Conservation (phyloP, 2,888 invertebrate species). For the Stenoptilia bipunctidactyla region DNA sequence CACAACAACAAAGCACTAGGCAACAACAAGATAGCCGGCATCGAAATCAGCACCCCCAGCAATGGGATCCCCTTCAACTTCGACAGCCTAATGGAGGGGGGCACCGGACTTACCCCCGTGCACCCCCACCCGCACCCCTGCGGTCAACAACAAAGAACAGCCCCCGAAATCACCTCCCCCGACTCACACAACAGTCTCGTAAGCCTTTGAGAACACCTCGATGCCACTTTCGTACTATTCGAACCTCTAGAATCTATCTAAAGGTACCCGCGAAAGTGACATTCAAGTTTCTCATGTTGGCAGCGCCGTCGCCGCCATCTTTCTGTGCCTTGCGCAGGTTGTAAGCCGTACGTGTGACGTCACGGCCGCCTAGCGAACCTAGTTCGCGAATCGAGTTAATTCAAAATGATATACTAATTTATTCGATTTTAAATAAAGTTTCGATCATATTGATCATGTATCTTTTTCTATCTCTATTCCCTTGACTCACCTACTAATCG, state of each 20-base stretch:
- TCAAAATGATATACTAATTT: constrained; percentile 25
- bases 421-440: constrained; percentile 11
- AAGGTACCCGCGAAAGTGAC: not conserved
- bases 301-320: not conserved
- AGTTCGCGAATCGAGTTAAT: constrained; percentile 28
- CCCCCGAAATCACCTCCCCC: constrained; percentile 79
- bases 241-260: constrained; percentile 13
- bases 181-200: constrained; percentile 84
- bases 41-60: constrained; percentile 89
- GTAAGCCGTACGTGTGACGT: constrained; percentile 14
- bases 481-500: constrained; percentile 19
- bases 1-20: constrained; percentile 57
- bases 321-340: constrained; percentile 16
- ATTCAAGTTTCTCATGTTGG: not conserved
- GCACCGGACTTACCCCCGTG: constrained; percentile 92
- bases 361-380: constrained; percentile 20
- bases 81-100: constrained; percentile 93
- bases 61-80: constrained; percentile 91
- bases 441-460: constrained; percentile 14
- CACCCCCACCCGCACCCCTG: constrained; percentile 76
- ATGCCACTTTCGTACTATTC: constrained; percentile 22
- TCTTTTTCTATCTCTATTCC: constrained; percentile 17
- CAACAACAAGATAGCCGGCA: constrained; percentile 78
- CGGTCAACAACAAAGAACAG: constrained; percentile 82
- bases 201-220: constrained; percentile 76